Percentiles rank a stretch among this genome's conserved stretches.
Evolutionary conservation across 2,888 invertebrate genomes (phyloP).

Genomic region (Gastracanthus pulcherrimus): DNA sequence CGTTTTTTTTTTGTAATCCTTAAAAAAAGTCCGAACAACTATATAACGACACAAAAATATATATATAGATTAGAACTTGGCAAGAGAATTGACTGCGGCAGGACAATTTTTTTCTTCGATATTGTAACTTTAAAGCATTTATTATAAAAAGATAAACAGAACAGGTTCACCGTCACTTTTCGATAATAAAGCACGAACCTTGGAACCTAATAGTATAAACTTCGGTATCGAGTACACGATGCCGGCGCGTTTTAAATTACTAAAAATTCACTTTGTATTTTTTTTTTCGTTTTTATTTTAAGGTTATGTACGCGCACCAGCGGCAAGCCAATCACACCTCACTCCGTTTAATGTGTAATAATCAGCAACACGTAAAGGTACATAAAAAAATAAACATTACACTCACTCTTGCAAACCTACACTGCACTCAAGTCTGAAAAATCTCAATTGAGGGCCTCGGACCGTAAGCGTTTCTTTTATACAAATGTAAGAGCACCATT

Average conservation of each 20-base stretch:
- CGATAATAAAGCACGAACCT: slow-evolving; percentile 62
- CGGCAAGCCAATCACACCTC: slow-evolving; percentile 51
- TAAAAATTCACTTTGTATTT: slow-evolving; percentile 47
- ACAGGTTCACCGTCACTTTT: too few species aligned
- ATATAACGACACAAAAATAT: background rate
- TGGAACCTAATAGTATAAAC: slow-evolving; percentile 64
- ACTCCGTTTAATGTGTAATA: slow-evolving; percentile 11
- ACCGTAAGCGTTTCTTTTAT: slow-evolving; percentile 24
- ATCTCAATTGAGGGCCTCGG: too few species aligned
- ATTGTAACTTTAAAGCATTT: slow-evolving; percentile 34
- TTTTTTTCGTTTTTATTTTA: slow-evolving; percentile 43
- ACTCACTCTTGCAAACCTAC: slow-evolving; percentile 35
- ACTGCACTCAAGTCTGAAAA: slow-evolving; percentile 39
- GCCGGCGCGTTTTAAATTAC: slow-evolving; percentile 56
- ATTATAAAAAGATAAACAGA: too few species aligned
- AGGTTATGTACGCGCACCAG: slow-evolving; percentile 42
- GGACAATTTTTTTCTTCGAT: slow-evolving; percentile 38
- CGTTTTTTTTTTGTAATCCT: too few species aligned
- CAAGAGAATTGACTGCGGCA: slow-evolving; percentile 55
- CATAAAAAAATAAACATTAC: background rate
- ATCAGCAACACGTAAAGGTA: background rate
- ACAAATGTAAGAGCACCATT: slow-evolving; percentile 54
- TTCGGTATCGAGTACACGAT: slow-evolving; percentile 63
- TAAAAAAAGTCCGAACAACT: background rate
- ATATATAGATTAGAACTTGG: slow-evolving; percentile 30